phyloP scores from a whole-genome alignment of 2,797 vertebrate species.

The Australoheros facetus region DNA sequence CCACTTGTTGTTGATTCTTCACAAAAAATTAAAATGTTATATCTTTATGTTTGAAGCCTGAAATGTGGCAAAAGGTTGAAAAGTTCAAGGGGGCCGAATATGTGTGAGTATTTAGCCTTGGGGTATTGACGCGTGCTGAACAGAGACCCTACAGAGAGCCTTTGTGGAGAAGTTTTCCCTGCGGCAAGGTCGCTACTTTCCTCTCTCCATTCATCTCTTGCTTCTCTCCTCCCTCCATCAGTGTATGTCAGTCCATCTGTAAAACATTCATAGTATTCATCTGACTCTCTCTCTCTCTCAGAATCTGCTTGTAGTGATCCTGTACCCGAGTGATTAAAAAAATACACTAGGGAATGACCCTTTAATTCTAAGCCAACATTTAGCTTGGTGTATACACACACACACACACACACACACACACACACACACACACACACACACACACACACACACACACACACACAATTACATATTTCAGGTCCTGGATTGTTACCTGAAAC shows the following conservation, averaged over 20 bases:
- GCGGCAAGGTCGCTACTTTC: conserved; percentile 72
- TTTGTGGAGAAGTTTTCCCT: conserved; percentile 68
- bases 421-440: not conserved
- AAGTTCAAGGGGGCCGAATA: too few relatives aligned
- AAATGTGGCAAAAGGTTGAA: too few relatives aligned
- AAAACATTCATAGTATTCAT: conserved; percentile 24
- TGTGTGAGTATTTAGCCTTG: conserved; percentile 43
- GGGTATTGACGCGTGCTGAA: conserved; percentile 58
- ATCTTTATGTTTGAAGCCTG: too few relatives aligned
- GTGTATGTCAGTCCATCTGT: conserved; percentile 35
- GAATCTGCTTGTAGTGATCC: conserved; percentile 36
- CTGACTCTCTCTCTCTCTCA: not conserved
- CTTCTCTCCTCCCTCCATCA: conserved; percentile 35
- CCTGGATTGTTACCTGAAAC: not conserved
- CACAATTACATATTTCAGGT: not conserved
- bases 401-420: not conserved
- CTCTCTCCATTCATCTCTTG: conserved; percentile 11
- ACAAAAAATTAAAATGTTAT: too few relatives aligned
- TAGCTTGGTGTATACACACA: conserved; percentile 39
- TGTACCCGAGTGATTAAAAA: conserved; percentile 55
- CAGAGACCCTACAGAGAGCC: conserved; percentile 58
- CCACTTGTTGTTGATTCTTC: too few relatives aligned
- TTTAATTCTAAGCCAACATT: conserved; percentile 75
- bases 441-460: not conserved
- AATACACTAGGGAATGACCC: conserved; percentile 66